Base-by-base conservation (phyloP, 2,888 invertebrate genomes). In the Sisyra nigra region DNA sequence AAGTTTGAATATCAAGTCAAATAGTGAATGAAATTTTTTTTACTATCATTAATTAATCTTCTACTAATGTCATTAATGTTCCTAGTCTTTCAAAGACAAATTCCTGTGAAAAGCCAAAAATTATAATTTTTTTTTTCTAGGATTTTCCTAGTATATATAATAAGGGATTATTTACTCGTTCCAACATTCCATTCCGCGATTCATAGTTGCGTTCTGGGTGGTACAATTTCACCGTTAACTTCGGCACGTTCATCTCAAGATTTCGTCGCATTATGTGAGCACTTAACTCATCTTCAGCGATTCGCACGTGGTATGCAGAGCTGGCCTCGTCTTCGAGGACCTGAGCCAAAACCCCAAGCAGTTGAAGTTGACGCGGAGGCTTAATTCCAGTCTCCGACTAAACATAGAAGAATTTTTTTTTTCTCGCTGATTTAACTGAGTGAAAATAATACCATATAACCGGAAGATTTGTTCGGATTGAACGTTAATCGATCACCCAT, bases 401-500 rank as follows among this genome's bases (percentile, higher is more conserved):
- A 14, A 47, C 52, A 44, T 43, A 43, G 19, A 2, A 14, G 5
- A 10, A 5, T 10, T n/a, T 30, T 32, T 35, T 30, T 39, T 36
- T 44, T 33, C 41, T 41, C n/a, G n/a, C 4, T 14, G 15, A 24
- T 29, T 3, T 40, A 24, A 37, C 37, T 4, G n/a, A n/a, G n/a
- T n/a, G n/a, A n/a, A 19, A 4, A 33, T 35, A n/a, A 60, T 56
- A 77, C 81, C 52, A 75, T 72, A 53, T 81, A 84, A 30, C 74
- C 74, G 14, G 69, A 66, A 1, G 76, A 77, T 47, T 76, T 67
- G 3, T 72, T 68, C 1, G 76, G 74, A 54, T 75, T 69, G 49
- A 74, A 81, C 32, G 67, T 57, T 8, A 81, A 65, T 50, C 72
- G 71, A 4, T 79, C 74, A 0, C 79, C 81, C 51, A 79, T 75